phyloP scores from a whole-genome alignment of 1,140 invertebrate genomes.

The Drosophila mojavensis region DNA sequence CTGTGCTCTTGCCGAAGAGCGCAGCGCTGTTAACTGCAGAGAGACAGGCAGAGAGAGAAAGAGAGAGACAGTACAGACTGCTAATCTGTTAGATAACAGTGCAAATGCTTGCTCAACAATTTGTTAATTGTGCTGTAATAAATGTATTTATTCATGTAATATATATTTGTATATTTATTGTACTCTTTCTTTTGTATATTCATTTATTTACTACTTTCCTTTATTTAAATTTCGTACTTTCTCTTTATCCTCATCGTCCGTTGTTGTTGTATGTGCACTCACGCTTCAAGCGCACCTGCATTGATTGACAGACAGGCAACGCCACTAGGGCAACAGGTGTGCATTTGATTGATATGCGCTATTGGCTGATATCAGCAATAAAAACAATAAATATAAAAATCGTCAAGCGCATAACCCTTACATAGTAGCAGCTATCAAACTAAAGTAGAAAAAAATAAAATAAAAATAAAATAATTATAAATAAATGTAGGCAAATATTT shows the following conservation, averaged over 20 bases:
- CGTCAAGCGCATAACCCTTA: neutral
- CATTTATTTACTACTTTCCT: too few species aligned
- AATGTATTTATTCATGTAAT: neutral
- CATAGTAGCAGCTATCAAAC: neutral
- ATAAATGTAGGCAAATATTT: too few species aligned
- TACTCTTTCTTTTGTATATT: neutral
- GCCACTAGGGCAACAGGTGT: slow-evolving; percentile 54
- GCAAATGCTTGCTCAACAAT: slow-evolving; percentile 25
- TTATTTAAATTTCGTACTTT: neutral
- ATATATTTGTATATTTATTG: neutral
- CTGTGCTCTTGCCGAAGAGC: slow-evolving; percentile 55
- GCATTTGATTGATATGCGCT: slow-evolving; percentile 40
- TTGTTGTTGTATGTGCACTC: neutral
- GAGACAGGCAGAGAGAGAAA: neutral
- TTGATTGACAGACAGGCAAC: slow-evolving; percentile 36
- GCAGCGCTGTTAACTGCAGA: slow-evolving; percentile 29
- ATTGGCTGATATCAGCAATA: neutral
- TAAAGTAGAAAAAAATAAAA: too few species aligned
- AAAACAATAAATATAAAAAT: neutral
- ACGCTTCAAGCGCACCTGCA: slow-evolving; percentile 5
- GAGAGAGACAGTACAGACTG: too few species aligned
- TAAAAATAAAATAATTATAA: too few species aligned
- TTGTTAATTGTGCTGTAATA: slow-evolving; percentile 17
- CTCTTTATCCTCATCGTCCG: neutral
- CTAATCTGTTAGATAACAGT: slow-evolving; percentile 20